Conservation (phyloP, 1,140 invertebrate species). For the Oryzaephilus surinamensis region DNA sequence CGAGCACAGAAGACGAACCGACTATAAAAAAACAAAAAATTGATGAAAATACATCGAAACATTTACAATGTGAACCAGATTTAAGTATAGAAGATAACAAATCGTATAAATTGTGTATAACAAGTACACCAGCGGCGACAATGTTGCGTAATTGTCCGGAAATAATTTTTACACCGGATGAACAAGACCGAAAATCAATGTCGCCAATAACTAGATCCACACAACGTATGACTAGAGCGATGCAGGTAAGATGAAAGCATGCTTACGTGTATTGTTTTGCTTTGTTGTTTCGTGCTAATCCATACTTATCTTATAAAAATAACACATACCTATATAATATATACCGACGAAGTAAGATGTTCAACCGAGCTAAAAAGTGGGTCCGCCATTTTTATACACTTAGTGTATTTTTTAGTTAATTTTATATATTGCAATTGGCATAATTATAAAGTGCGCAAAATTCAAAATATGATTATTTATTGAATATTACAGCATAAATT, state of each 20-base stretch:
- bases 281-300: constrained; percentile 5
- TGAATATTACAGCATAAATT: no score
- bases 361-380: no score
- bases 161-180: constrained; percentile 43
- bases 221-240: constrained; percentile 71
- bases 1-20: constrained; percentile 60
- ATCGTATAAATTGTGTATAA: constrained; percentile 20
- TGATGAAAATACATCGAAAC: constrained; percentile 5
- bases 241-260: constrained; percentile 66
- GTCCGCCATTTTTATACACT: no score
- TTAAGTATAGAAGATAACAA: constrained; percentile 1
- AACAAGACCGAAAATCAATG: constrained; percentile 60
- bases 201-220: constrained; percentile 77
- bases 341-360: no score
- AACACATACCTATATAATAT: no score
- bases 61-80: constrained; percentile 3
- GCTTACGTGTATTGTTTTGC: constrained; percentile 21
- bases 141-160: constrained; percentile 32
- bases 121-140: constrained; percentile 33
- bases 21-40: no score
- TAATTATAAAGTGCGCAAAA: no score
- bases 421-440: no score
- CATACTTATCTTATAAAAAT: no score
- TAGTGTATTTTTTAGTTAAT: no score
- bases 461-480: no score